Evolutionary conservation across 2,797 vertebrate genomes (phyloP), one percentile per base, ranked within the genome.

Genomic region (Scarus forsteni): DNA sequence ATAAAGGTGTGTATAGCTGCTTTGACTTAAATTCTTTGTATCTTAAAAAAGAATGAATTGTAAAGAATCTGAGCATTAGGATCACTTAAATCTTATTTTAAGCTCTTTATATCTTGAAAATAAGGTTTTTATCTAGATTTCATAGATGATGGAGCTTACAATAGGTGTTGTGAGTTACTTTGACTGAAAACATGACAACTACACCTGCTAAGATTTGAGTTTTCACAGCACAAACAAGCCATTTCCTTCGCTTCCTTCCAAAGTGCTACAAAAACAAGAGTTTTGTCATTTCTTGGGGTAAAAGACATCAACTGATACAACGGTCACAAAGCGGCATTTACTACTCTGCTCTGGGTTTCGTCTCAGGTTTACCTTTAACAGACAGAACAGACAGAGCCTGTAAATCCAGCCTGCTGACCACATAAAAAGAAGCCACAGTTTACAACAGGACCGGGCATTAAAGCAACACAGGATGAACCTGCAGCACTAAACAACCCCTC

Each of bases 281-380:
- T 18, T 34, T 54, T 55, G 40, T 75, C 15, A 62, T 68, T 66
- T 74, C 61, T 5, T 36, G 49, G 11, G 8, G 18, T 4, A 45
- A 10, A 70, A 70, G 43, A 73, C 60, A 60, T 70, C 60, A 46
- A 55, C 48, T 14, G 54, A 76, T 50, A 56, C 65, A 75, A 75
- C 85, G 72, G 76, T 85, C 43, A 67, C 57, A 72, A 71, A 36
- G 58, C 12, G 46, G 81, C 81, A 80, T 89, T 90, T 90, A 90
- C 85, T 61, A 52, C 76, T 55, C 36, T 73, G 60, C 73, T 85
- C 91, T 92, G 91, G 81, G 58, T 63, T 89, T 70, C 7, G 64
- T 91, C 89, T 67, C 67, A 60, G 55, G 35, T 87, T 90, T 81
- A 88, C 76, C 54, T 86, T 84, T 66, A 51, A 82, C 50, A 70